These are phyloP conservation scores for Epinephelus awoara DNA, from an alignment of 2,797 vertebrate genomes.

Conservation along the genomic window DNA sequence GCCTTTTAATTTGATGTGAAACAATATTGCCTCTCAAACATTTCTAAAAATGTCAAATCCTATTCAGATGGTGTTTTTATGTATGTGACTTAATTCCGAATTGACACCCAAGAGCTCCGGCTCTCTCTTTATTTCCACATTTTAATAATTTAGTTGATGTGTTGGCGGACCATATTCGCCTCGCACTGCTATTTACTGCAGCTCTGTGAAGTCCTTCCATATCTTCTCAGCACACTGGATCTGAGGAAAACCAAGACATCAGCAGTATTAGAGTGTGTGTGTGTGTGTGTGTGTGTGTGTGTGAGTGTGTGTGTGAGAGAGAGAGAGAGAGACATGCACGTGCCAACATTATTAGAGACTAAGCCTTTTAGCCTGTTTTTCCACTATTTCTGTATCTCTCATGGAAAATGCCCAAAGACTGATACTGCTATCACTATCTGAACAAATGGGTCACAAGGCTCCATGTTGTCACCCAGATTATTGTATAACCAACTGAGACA, in stretches of 20 bases:
- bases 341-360: constrained; percentile 56
- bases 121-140: constrained; percentile 11
- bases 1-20: not conserved
- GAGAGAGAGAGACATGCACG: constrained; percentile 15
- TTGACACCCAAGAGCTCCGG: not conserved
- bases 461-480: constrained; percentile 71
- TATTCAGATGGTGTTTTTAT: not conserved
- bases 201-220: constrained; percentile 51
- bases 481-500: constrained; percentile 61
- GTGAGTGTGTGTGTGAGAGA: not conserved
- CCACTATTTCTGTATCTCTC: constrained; percentile 51
- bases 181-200: constrained; percentile 31
- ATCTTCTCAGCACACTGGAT: constrained; percentile 48
- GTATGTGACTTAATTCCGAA: constrained; percentile 14
- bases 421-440: constrained; percentile 62
- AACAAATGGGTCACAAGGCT: constrained; percentile 74
- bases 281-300: not conserved
- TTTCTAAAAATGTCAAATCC: not conserved
- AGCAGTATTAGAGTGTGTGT: constrained; percentile 34
- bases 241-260: constrained; percentile 57
- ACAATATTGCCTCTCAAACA: not conserved
- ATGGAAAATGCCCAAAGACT: constrained; percentile 59
- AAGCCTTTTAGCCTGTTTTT: constrained; percentile 61
- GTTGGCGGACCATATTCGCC: constrained; percentile 32
- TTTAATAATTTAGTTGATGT: constrained; percentile 31